phyloP scores from a whole-genome alignment of 2,113 vertebrate genomes.

The Penelope pileata region DNA sequence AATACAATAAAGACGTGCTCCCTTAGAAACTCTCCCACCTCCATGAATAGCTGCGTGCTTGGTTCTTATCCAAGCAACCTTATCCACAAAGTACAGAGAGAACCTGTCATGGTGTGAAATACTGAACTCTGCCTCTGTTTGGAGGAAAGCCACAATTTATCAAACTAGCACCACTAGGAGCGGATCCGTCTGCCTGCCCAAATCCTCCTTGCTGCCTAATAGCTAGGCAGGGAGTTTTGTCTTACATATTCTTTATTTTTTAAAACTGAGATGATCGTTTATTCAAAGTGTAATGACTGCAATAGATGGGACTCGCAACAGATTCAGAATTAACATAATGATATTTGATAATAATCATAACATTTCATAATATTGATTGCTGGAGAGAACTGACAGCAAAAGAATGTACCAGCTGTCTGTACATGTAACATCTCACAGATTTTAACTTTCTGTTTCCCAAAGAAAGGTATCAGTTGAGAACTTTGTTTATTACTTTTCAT shows the following conservation, averaged over 20 bases:
- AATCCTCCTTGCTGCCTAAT: slow-evolving; percentile 48
- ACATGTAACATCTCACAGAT: slow-evolving; percentile 20
- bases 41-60: slow-evolving; percentile 27
- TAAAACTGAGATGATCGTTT: slow-evolving; percentile 19
- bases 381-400: slow-evolving; percentile 46
- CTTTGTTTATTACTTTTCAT: neutral
- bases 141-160: slow-evolving; percentile 66
- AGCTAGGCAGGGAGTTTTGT: slow-evolving; percentile 37
- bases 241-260: neutral
- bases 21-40: slow-evolving; percentile 27
- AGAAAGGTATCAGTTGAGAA: neutral
- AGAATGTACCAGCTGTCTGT: slow-evolving; percentile 53
- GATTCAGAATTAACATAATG: slow-evolving; percentile 69
- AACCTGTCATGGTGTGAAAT: slow-evolving; percentile 70
- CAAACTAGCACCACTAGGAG: slow-evolving; percentile 54
- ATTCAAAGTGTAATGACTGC: neutral
- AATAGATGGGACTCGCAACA: slow-evolving; percentile 52
- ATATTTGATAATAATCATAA: slow-evolving; percentile 72
- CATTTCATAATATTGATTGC: slow-evolving; percentile 74
- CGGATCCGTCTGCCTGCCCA: slow-evolving; percentile 50
- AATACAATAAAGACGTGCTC: neutral
- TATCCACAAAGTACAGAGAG: slow-evolving; percentile 67
- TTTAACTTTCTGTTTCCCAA: slow-evolving; percentile 41
- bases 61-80: slow-evolving; percentile 61
- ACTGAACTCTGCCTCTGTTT: slow-evolving; percentile 67